These are phyloP conservation scores for Porites lobata DNA, from an alignment of 92 coral and sea anemone genomes.

Conservation along the genomic window DNA sequence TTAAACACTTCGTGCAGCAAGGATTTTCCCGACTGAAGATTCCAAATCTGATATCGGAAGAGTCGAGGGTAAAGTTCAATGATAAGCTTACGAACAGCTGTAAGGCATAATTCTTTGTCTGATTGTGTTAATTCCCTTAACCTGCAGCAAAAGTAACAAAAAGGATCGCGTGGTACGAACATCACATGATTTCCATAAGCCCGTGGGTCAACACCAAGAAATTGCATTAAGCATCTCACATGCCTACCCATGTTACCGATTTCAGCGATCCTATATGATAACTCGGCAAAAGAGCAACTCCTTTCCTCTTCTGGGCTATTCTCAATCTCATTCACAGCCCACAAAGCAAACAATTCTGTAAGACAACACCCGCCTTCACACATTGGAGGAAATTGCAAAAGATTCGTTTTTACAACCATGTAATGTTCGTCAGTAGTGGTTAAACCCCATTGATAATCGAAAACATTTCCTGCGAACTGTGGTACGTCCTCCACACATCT, in stretches of 20 bases:
- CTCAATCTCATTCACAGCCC: conserved; percentile 13
- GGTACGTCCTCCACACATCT: conserved; percentile 13
- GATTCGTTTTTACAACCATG: background rate
- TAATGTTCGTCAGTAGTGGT: background rate
- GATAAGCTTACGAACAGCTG: background rate
- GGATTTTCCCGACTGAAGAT: background rate
- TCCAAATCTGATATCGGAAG: background rate
- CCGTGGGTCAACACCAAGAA: background rate
- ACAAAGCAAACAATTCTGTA: background rate
- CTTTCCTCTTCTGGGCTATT: background rate
- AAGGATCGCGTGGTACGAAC: rapidly evolving
- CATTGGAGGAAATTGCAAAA: too few species aligned
- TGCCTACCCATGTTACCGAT: background rate
- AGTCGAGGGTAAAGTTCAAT: background rate
- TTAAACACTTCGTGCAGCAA: too few species aligned
- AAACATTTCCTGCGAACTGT: conserved; percentile 20
- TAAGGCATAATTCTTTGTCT: background rate
- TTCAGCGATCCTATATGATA: too few species aligned
- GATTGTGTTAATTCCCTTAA: background rate
- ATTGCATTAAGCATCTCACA: background rate
- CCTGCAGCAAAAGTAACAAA: background rate
- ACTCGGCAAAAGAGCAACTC: background rate
- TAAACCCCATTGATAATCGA: background rate
- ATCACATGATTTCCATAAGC: rapidly evolving
- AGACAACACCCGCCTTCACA: background rate